Conservation (phyloP, 2,113 vertebrate species). For the Clarias magur region DNA sequence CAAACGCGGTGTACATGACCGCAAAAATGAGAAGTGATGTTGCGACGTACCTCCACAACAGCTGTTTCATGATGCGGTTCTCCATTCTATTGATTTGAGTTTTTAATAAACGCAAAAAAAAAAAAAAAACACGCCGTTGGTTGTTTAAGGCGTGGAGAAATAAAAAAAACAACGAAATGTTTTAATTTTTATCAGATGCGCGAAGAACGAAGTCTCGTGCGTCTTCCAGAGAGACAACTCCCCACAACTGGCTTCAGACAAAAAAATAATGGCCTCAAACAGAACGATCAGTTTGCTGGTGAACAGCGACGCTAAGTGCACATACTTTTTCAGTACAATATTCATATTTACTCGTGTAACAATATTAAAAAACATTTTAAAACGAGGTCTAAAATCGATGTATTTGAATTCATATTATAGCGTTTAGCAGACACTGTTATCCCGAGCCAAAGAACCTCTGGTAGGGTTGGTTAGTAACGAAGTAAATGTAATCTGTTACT, state of each 20-base stretch:
- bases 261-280: background rate
- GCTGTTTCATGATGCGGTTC: constrained; percentile 56
- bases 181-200: no score
- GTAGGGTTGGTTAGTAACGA: no score
- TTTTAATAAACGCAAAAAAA: background rate
- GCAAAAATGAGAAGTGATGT: constrained; percentile 20
- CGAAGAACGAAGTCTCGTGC: no score
- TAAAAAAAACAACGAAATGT: no score
- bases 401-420: no score
- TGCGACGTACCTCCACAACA: constrained; percentile 40
- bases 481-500: no score
- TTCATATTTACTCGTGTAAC: background rate
- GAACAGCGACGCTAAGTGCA: constrained; percentile 28
- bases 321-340: background rate
- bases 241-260: background rate
- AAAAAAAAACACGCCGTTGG: no score
- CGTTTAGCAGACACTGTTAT: background rate
- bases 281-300: background rate
- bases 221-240: no score
- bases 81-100: constrained; percentile 21
- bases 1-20: background rate
- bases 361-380: background rate
- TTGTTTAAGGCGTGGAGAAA: no score
- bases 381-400: background rate
- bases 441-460: background rate